Base-by-base conservation (phyloP, 2,113 vertebrate genomes). In the Trochalopteron elliotii region DNA sequence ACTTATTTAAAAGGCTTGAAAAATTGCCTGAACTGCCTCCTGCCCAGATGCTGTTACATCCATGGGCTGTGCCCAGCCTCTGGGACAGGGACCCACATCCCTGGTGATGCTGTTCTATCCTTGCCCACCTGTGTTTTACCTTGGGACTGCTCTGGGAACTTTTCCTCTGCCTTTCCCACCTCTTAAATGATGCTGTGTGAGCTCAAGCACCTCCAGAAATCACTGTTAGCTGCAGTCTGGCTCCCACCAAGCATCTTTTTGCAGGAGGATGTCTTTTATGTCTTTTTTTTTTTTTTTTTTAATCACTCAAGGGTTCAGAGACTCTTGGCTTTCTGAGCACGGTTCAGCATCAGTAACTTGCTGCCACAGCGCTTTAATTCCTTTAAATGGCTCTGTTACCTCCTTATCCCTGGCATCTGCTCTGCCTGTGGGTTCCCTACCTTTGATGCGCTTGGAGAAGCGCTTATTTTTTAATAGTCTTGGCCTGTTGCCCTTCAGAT, bases 61-160 rank as follows among this genome's bases (percentile, higher is more conserved):
- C 21, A 0, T 0, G 16, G 60, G 50, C n/a, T 55, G 44, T 64
- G 83, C 63, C 67, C 47, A 17, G 11, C 20, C 35, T 10, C 42
- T 2, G 31, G 81, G 5, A 13, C 0, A 1, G 63, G 69, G 25
- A 56, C 55, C 40, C 59, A 30, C 1, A 0, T 59, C 59, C 28
- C 1, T 0, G 2, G n/a, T 12, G 49, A 6, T 67, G 69, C 87
- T 27, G 42, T 55, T 39, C 11, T 31, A 23, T 57, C 53, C 67
- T 60, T 3, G 0, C 11, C 72, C 12, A 2, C 50, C 19, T 1
- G 0, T 16, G 1, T 31, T 61, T 72, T 44, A 31, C 45, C 35
- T 13, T 13, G 39, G 8, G 44, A 27, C 15, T 4, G 19, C 67
- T 30, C 22, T 2, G 2, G 42, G 39, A 64, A 8, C 45, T 55